phyloP scores from a whole-genome alignment of 2,797 vertebrate genomes.

The Octomys mimax region DNA sequence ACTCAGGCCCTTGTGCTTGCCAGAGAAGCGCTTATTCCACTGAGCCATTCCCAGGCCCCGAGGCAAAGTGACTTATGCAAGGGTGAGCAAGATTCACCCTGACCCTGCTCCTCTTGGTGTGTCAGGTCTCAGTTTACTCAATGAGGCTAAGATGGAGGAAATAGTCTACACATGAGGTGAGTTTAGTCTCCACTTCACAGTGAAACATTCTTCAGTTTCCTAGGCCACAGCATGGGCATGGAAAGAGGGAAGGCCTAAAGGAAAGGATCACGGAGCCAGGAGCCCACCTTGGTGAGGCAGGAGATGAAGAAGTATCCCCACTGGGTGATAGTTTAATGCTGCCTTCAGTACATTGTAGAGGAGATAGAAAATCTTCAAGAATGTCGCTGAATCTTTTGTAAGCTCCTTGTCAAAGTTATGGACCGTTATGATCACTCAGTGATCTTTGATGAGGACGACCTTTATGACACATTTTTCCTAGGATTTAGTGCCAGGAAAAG shows the following conservation, averaged over 20 bases:
- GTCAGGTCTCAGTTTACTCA: neutral
- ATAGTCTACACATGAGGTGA: fast-evolving
- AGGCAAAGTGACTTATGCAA: neutral
- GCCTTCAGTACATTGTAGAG: neutral
- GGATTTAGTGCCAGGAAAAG: conserved; percentile 11
- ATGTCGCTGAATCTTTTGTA: conserved; percentile 6
- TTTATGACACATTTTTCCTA: neutral
- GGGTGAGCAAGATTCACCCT: neutral
- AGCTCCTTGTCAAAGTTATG: conserved; percentile 39
- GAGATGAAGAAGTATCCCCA: neutral
- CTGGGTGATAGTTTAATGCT: neutral
- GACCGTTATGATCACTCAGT: neutral
- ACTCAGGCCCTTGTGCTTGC: too few species aligned
- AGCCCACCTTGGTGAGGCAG: neutral
- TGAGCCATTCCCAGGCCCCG: too few species aligned
- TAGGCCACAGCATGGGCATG: neutral
- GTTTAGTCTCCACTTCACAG: neutral
- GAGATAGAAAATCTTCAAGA: neutral
- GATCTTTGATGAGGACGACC: conserved; percentile 41
- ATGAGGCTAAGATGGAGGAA: neutral
- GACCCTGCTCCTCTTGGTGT: neutral
- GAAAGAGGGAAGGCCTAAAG: neutral
- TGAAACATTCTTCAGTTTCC: neutral
- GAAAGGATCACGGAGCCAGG: neutral
- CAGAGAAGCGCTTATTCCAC: too few species aligned